These are phyloP conservation scores for Oppia nitens DNA, from an alignment of 1,140 invertebrate genomes.

Conservation along the genomic window DNA sequence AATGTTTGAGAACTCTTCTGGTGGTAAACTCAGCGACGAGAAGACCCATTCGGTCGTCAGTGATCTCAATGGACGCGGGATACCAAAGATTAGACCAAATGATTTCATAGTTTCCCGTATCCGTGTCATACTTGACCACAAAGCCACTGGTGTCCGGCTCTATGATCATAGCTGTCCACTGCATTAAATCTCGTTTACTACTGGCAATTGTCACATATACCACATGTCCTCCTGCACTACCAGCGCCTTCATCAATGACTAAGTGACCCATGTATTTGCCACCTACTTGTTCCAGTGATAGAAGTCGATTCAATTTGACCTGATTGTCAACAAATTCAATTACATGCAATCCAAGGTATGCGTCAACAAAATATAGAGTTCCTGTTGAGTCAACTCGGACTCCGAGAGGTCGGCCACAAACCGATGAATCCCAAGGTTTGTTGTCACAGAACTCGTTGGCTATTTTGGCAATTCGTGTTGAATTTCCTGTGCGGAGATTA, in stretches of 20 bases:
- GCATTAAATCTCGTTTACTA: conserved; percentile 5
- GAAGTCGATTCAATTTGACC: background rate
- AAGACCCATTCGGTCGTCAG: conserved; percentile 53
- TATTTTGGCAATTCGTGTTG: conserved; percentile 16
- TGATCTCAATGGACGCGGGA: conserved; percentile 36
- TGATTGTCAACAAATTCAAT: background rate
- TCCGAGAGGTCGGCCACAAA: conserved; percentile 64
- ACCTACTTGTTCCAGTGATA: conserved; percentile 8
- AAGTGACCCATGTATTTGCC: conserved; percentile 14
- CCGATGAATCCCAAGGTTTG: conserved; percentile 24
- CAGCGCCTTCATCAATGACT: conserved; percentile 9
- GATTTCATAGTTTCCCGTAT: background rate
- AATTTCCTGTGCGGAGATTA: conserved; percentile 11
- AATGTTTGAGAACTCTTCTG: conserved; percentile 41
- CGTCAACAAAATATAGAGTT: conserved; percentile 50
- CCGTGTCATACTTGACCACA: conserved; percentile 12
- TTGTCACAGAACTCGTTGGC: conserved; percentile 2
- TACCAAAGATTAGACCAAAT: conserved; percentile 9
- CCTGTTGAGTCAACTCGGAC: conserved; percentile 52
- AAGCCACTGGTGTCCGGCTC: conserved; percentile 11
- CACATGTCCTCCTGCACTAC: conserved; percentile 7
- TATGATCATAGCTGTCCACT: conserved; percentile 10
- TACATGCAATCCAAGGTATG: conserved; percentile 45
- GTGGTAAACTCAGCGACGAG: conserved; percentile 41
- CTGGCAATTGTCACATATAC: conserved; percentile 13